phyloP scores from a whole-genome alignment of 2,888 invertebrate species.

The Pachydiplax longipennis region DNA sequence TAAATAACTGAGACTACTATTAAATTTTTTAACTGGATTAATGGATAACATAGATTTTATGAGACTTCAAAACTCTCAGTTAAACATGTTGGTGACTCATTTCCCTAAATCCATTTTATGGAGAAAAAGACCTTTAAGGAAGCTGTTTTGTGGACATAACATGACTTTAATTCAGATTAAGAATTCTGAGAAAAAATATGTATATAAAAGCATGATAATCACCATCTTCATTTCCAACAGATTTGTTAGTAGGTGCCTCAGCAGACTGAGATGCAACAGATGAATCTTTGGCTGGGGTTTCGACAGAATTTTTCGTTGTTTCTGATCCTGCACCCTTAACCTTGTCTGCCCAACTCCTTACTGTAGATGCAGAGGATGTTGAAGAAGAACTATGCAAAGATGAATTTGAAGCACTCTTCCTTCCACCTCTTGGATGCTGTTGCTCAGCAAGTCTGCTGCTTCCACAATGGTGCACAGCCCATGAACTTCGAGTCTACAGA shows the following conservation, averaged over 20 bases:
- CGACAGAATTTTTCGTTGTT: not conserved
- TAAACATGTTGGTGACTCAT: no score
- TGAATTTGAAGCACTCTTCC: slow-evolving; percentile 30
- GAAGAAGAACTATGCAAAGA: slow-evolving; percentile 52
- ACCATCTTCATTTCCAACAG: slow-evolving; percentile 50
- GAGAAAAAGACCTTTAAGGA: no score
- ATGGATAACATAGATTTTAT: no score
- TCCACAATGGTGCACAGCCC: slow-evolving; percentile 30
- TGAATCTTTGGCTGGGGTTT: slow-evolving; percentile 48
- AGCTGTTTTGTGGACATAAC: no score
- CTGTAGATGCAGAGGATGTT: slow-evolving; percentile 53
- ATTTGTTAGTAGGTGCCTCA: not conserved
- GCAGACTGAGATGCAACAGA: not conserved
- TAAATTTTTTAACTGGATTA: no score
- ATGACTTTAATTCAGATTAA: no score
- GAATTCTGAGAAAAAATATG: no score
- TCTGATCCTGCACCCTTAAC: slow-evolving; percentile 55
- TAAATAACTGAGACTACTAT: no score
- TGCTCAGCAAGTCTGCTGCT: slow-evolving; percentile 30
- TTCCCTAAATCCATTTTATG: no score
- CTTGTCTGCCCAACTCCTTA: slow-evolving; percentile 61
- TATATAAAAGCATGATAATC: not conserved
- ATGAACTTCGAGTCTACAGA: slow-evolving; percentile 14
- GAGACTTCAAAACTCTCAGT: no score
- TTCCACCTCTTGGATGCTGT: slow-evolving; percentile 21